Conservation (phyloP, 92 coral and sea anemone genomes). For the Porites lobata region DNA sequence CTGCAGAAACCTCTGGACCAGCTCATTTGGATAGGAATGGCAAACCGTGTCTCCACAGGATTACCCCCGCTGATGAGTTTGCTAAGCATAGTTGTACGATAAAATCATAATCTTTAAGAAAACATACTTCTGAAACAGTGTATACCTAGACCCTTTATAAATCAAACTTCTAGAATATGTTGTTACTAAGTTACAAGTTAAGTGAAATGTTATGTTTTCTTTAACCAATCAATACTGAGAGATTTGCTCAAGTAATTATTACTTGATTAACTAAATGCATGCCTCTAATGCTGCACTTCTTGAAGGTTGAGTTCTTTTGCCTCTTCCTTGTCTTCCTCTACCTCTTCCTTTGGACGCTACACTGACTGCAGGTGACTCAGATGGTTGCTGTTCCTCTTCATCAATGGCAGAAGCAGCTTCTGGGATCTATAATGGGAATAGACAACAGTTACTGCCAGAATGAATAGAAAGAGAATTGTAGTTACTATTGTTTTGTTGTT, state of each 20-base stretch:
- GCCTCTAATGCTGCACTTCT: conserved; percentile 17
- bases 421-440: not conserved
- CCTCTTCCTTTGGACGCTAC: conserved; percentile 6
- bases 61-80: no score
- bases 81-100: no score
- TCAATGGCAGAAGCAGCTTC: conserved; percentile 8
- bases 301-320: conserved; percentile 1
- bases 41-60: no score
- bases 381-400: conserved; percentile 7
- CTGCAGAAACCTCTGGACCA: no score
- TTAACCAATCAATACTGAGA: no score
- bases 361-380: conserved; percentile 8
- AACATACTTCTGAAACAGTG: no score
- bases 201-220: no score
- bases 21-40: no score
- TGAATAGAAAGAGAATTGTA: not conserved
- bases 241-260: not conserved
- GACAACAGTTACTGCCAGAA: not conserved
- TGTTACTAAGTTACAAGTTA: no score
- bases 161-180: no score
- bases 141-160: no score
- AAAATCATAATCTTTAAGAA: no score
- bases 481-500: not conserved
- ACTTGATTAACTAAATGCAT: not conserved
- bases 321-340: conserved; percentile 40